Evolutionary conservation across 2,797 vertebrate species (phyloP).

Genomic region (Hafferia zeledoni): DNA sequence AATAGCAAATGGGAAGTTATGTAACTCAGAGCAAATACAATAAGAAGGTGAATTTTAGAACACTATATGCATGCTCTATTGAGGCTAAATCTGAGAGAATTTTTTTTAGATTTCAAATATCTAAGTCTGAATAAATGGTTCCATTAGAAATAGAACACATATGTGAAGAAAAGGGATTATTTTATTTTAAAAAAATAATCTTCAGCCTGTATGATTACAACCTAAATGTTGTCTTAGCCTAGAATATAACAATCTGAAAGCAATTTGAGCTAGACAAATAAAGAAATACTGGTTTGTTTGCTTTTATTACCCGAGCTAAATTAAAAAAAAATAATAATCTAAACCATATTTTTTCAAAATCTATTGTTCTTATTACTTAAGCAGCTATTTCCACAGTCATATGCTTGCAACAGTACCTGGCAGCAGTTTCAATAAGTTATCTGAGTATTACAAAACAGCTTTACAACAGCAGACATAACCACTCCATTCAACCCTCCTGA

Average conservation of each 20-base stretch:
- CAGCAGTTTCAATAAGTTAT: slow-evolving; percentile 39
- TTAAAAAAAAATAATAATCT: not conserved
- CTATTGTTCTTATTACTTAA: slow-evolving; percentile 45
- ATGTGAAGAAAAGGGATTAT: not conserved
- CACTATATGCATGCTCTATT: not conserved
- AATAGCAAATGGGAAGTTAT: slow-evolving; percentile 6
- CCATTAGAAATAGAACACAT: not conserved
- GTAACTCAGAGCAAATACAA: not conserved
- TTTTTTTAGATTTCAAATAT: not conserved
- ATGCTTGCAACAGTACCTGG: slow-evolving; percentile 53
- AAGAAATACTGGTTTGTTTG: not conserved
- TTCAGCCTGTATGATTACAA: not conserved
- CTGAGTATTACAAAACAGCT: slow-evolving; percentile 37
- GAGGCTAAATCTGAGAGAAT: not conserved
- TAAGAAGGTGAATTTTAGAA: not conserved
- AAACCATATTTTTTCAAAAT: not conserved
- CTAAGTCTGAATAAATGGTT: not conserved
- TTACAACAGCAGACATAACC: slow-evolving; percentile 32
- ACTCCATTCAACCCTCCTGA: slow-evolving; percentile 21
- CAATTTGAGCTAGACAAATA: not conserved
- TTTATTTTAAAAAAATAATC: not conserved
- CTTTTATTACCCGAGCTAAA: not conserved
- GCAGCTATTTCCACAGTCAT: slow-evolving; percentile 49
- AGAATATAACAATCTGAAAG: not conserved
- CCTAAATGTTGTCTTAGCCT: not conserved